phyloP scores from a whole-genome alignment of 1,140 invertebrate species.

The Vanessa tameamea region DNA sequence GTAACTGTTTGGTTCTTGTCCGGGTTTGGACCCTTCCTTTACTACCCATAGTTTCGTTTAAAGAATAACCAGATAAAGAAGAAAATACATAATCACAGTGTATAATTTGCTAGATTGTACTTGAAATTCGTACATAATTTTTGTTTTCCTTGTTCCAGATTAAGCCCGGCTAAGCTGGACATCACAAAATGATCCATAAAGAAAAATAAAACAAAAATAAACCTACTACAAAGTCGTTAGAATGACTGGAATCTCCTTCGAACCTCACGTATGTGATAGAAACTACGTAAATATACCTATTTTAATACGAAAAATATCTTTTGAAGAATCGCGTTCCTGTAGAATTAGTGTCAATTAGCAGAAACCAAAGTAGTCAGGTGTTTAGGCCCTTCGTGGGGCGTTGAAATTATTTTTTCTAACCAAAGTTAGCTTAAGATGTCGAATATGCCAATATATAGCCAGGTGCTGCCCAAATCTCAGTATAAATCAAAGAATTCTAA shows the following conservation, averaged over 20 bases:
- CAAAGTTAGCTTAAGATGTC: slow-evolving; percentile 76
- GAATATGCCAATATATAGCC: slow-evolving; percentile 79
- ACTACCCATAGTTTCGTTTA: no score
- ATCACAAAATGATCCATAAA: slow-evolving; percentile 18
- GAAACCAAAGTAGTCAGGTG: slow-evolving; percentile 52
- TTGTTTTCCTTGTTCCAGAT: slow-evolving; percentile 13
- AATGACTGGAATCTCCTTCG: slow-evolving; percentile 49
- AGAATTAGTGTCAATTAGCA: slow-evolving; percentile 61
- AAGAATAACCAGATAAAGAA: no score
- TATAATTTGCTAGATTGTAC: no score
- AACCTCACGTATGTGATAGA: slow-evolving; percentile 56
- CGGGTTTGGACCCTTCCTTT: no score
- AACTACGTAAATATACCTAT: slow-evolving; percentile 50
- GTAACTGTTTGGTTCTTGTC: no score
- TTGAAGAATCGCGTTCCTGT: slow-evolving; percentile 59
- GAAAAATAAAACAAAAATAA: slow-evolving; percentile 6
- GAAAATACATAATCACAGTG: no score
- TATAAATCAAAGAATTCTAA: slow-evolving; percentile 59
- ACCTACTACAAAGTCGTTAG: slow-evolving; percentile 20
- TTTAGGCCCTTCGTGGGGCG: slow-evolving; percentile 31
- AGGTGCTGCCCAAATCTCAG: slow-evolving; percentile 75
- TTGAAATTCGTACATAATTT: no score
- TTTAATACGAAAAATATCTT: slow-evolving; percentile 49
- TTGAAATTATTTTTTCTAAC: slow-evolving; percentile 59
- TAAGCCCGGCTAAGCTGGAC: slow-evolving; percentile 13